Evolutionary conservation across 2,888 invertebrate genomes (phyloP).

Genomic region (Byasa hedistus): DNA sequence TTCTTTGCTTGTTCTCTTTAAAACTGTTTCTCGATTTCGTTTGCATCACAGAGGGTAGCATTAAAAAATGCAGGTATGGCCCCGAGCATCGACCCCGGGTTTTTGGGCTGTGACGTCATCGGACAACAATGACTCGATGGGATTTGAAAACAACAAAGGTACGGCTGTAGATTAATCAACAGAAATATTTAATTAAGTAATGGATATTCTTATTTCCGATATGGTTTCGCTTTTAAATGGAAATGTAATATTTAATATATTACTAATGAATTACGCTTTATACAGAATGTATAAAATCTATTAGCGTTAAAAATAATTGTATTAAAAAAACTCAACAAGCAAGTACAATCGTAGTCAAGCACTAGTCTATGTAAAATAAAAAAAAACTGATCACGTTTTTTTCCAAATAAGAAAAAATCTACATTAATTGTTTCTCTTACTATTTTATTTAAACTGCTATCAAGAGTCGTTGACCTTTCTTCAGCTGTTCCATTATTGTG

Average conservation of each 20-base stretch:
- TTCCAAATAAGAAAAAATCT: slow-evolving; percentile 38
- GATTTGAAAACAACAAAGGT: slow-evolving; percentile 52
- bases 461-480: slow-evolving; percentile 69
- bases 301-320: not conserved
- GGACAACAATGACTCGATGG: slow-evolving; percentile 44
- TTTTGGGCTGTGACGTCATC: slow-evolving; percentile 68
- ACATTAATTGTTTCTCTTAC: slow-evolving; percentile 70
- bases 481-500: slow-evolving; percentile 75
- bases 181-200: slow-evolving; percentile 18
- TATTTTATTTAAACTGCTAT: slow-evolving; percentile 75
- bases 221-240: not conserved
- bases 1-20: too few species aligned
- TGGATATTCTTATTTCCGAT: slow-evolving; percentile 6
- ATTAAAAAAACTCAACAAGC: not conserved
- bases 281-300: not conserved
- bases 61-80: slow-evolving; percentile 75
- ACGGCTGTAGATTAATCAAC: slow-evolving; percentile 11
- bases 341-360: too few species aligned
- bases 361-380: not conserved
- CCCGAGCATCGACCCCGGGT: slow-evolving; percentile 72
- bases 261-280: not conserved
- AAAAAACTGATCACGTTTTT: slow-evolving; percentile 26
- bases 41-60: slow-evolving; percentile 69
- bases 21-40: slow-evolving; percentile 52
- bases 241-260: not conserved